phyloP scores from a whole-genome alignment of 2,113 vertebrate genomes.

The Rhinolophus sinicus region DNA sequence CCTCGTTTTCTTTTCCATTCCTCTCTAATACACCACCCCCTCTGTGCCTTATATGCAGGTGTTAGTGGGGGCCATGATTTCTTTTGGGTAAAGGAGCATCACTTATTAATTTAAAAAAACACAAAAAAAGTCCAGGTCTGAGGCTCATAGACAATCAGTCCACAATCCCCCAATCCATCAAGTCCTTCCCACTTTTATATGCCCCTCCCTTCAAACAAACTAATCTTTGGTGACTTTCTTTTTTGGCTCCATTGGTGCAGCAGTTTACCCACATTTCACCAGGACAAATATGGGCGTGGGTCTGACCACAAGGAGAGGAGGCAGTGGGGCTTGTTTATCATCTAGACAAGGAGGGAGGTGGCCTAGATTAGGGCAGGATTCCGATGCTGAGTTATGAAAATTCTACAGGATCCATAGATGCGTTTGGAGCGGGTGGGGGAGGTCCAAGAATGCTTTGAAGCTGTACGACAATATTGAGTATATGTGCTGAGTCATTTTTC shows the following conservation, averaged over 20 bases:
- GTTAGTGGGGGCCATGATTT: background rate
- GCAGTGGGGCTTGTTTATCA: background rate
- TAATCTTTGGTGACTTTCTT: background rate
- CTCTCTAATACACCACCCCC: background rate
- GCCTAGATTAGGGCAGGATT: background rate
- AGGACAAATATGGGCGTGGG: background rate
- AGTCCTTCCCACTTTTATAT: background rate
- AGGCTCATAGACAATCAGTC: background rate
- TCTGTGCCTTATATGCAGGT: background rate
- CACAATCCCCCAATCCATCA: background rate
- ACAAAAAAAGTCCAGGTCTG: background rate
- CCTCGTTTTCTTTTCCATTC: background rate
- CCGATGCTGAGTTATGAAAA: background rate
- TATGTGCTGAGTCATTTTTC: background rate
- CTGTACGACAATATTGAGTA: background rate
- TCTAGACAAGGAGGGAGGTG: background rate
- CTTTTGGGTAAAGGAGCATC: background rate
- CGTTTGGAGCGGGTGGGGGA: background rate
- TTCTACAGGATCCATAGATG: background rate
- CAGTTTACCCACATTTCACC: background rate
- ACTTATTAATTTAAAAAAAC: background rate
- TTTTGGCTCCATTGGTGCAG: background rate
- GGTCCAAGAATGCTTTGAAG: background rate
- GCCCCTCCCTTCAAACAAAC: background rate
- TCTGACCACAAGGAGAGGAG: background rate